A percentile compares a stretch with the other conserved stretches of the same genome.
Evolutionary conservation across 2,888 invertebrate species (phyloP).

Genomic region (Petrolisthes cinctipes): DNA sequence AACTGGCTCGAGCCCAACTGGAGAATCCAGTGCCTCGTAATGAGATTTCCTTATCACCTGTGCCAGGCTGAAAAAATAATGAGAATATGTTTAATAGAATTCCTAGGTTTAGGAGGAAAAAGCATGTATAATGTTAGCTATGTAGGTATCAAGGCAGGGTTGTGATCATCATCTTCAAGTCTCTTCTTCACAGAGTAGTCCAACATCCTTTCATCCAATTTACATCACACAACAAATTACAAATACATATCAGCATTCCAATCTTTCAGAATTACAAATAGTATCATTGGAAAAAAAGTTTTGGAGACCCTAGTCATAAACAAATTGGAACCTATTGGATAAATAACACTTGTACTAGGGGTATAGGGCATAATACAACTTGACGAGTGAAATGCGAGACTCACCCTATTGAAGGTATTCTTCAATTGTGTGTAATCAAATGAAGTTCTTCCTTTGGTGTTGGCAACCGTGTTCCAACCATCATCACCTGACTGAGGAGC

Average conservation of each 20-base stretch:
- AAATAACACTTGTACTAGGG: no score
- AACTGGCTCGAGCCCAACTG: slow-evolving; percentile 55
- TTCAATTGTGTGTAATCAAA: slow-evolving; percentile 54
- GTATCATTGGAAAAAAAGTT: no score
- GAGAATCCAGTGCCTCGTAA: slow-evolving; percentile 48
- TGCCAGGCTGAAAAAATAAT: slow-evolving; percentile 40
- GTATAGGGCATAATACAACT: no score
- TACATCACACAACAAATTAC: no score
- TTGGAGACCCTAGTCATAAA: no score
- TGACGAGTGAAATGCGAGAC: background rate
- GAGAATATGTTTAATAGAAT: background rate
- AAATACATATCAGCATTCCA: no score
- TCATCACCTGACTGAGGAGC: slow-evolving; percentile 38
- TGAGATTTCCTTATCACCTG: slow-evolving; percentile 27
- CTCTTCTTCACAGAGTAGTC: no score
- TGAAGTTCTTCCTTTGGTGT: slow-evolving; percentile 34
- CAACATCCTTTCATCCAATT: no score
- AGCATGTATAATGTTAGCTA: background rate
- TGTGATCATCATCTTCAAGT: no score
- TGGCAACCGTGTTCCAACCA: slow-evolving; percentile 48
- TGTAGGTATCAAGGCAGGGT: slow-evolving; percentile 10
- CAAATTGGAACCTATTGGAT: no score
- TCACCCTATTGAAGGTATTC: slow-evolving; percentile 53
- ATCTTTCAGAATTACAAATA: no score
- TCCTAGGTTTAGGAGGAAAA: no score